A percentile compares a stretch with the other conserved stretches of the same genome.
phyloP scores from a whole-genome alignment of 1,140 invertebrate genomes.

The Penaeus vannamei region DNA sequence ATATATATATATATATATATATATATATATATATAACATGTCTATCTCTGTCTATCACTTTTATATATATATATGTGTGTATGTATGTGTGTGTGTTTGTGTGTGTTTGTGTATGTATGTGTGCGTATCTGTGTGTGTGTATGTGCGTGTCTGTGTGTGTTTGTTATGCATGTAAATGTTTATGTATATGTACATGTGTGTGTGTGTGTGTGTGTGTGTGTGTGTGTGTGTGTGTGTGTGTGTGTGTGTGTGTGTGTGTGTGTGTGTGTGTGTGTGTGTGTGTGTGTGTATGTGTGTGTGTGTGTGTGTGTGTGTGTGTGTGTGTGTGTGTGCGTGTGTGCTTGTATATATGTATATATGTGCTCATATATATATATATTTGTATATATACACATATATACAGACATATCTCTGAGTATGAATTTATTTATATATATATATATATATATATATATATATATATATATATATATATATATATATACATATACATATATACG shows the following conservation, averaged over 20 bases:
- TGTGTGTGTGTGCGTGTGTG: constrained; percentile 7
- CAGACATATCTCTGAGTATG: constrained; percentile 18
- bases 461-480: constrained; percentile 29
- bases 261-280: constrained; percentile 8
- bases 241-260: background rate
- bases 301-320: constrained; percentile 10
- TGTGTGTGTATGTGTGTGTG: constrained; percentile 8
- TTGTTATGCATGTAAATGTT: no score
- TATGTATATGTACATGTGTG: background rate
- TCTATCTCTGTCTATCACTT: no score
- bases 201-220: background rate
- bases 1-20: no score
- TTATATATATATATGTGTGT: background rate
- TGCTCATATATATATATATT: constrained; percentile 29
- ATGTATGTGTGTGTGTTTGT: no score
- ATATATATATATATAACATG: no score
- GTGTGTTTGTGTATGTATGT: no score
- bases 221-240: background rate
- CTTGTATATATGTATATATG: constrained; percentile 34
- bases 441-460: constrained; percentile 28
- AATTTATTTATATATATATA: constrained; percentile 24
- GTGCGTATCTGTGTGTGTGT: no score
- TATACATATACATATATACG: constrained; percentile 4
- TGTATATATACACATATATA: constrained; percentile 34
- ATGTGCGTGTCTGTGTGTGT: no score